Conservation (phyloP, 2,888 invertebrate species). For the Melanostoma scalare region DNA sequence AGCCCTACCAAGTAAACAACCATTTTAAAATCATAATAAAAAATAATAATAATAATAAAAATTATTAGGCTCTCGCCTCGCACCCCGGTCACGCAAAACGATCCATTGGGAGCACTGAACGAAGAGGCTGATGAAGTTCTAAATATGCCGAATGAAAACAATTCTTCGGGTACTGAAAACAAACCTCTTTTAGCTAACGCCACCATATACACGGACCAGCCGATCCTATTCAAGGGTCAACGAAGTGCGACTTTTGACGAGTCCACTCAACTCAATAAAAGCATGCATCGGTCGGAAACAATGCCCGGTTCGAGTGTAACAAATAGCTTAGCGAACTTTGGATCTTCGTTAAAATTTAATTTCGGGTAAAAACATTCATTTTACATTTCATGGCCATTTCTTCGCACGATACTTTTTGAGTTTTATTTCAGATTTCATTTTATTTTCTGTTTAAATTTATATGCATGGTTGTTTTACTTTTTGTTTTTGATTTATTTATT, state of each 20-base stretch:
- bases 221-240: constrained; percentile 86
- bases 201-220: constrained; percentile 85
- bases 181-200: constrained; percentile 75
- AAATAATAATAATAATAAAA: background rate
- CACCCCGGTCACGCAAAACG: constrained; percentile 94
- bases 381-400: constrained; percentile 23
- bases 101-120: constrained; percentile 92
- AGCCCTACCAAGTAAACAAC: constrained; percentile 81
- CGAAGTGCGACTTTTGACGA: constrained; percentile 85
- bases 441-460: constrained; percentile 70
- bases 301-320: constrained; percentile 89
- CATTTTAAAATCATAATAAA: background rate
- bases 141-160: constrained; percentile 74
- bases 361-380: constrained; percentile 86
- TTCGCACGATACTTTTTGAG: constrained; percentile 41
- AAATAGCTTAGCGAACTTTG: constrained; percentile 90
- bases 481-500: constrained; percentile 66
- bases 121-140: constrained; percentile 78
- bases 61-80: constrained; percentile 86
- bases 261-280: constrained; percentile 81
- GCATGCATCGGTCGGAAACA: constrained; percentile 88
- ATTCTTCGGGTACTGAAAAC: constrained; percentile 49
- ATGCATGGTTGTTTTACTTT: constrained; percentile 66
- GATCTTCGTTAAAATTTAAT: constrained; percentile 91
- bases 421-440: constrained; percentile 55